Percentiles rank a stretch among this genome's conserved stretches.
Conservation (phyloP, 1,140 invertebrate genomes). For the Polypedilum vanderplanki region DNA sequence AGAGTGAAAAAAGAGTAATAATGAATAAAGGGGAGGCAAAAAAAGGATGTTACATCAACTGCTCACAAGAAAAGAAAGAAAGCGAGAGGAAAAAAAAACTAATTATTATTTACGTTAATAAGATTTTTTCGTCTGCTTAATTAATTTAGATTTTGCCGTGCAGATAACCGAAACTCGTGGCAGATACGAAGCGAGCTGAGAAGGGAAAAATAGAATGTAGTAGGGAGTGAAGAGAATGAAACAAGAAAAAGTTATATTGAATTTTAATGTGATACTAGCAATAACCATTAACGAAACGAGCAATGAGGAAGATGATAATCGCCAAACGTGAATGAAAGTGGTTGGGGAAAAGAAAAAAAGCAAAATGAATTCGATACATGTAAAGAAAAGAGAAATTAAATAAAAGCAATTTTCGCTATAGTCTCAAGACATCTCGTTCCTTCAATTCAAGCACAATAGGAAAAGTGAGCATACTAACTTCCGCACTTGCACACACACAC, state of each 20-base stretch:
- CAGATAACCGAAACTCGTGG: not conserved
- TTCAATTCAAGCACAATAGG: constrained; percentile 6
- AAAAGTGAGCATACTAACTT: not conserved
- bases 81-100: constrained; percentile 21
- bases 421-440: not conserved
- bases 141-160: constrained; percentile 24
- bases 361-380: no score
- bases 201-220: not conserved
- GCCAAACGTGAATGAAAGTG: not conserved
- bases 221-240: not conserved
- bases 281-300: constrained; percentile 27
- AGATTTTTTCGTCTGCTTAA: constrained; percentile 29
- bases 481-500: not conserved
- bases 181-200: not conserved
- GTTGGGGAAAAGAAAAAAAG: not conserved
- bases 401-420: constrained; percentile 16
- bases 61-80: constrained; percentile 5
- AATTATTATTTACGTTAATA: constrained; percentile 29
- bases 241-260: constrained; percentile 21
- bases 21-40: constrained; percentile 3
- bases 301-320: constrained; percentile 23
- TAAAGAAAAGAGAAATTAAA: constrained; percentile 14
- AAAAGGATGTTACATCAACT: constrained; percentile 18
- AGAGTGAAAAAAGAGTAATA: not conserved
- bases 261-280: constrained; percentile 26